Evolutionary conservation across 1,140 invertebrate genomes (phyloP).

Genomic region (Onthophagus taurus): DNA sequence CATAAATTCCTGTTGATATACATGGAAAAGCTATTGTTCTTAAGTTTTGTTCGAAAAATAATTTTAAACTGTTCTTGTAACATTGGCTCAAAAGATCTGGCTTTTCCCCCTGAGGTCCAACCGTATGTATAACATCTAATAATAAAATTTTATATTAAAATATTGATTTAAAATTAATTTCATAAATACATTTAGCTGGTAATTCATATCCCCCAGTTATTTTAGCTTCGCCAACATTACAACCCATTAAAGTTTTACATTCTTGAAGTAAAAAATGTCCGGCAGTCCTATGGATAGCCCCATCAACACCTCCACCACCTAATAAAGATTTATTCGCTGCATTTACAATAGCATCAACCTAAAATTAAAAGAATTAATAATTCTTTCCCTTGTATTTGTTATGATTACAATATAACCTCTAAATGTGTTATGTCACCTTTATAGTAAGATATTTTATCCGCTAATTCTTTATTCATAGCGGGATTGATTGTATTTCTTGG

Average conservation of each 20-base stretch:
- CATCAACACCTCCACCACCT: conserved; percentile 84
- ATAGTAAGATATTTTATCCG: conserved; percentile 58
- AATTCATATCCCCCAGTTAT: conserved; percentile 70
- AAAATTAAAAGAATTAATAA: conserved; percentile 17
- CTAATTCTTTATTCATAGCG: conserved; percentile 39
- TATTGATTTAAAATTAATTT: too few relatives aligned
- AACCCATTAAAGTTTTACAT: conserved; percentile 61
- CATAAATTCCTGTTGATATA: conserved; percentile 79
- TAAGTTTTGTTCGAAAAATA: conserved; percentile 51
- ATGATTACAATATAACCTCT: conserved; percentile 44
- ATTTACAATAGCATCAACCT: conserved; percentile 86
- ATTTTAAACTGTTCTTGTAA: conserved; percentile 56
- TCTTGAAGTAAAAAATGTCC: conserved; percentile 55
- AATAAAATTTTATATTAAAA: too few relatives aligned
- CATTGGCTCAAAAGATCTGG: conserved; percentile 53
- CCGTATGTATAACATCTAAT: conserved; percentile 72
- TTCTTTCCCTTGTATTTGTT: conserved; percentile 5
- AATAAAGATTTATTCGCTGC: conserved; percentile 72
- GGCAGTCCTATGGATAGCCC: conserved; percentile 73
- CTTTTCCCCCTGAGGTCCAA: conserved; percentile 67
- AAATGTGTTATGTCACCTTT: conserved; percentile 79
- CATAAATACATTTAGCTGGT: conserved; percentile 69
- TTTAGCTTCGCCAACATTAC: conserved; percentile 69
- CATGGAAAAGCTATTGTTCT: conserved; percentile 73
- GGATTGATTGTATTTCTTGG: conserved; percentile 38